Percentiles rank a stretch among this genome's conserved stretches.
Evolutionary conservation across 1,140 invertebrate species (phyloP).

Genomic region (Brachionus manjavacas): DNA sequence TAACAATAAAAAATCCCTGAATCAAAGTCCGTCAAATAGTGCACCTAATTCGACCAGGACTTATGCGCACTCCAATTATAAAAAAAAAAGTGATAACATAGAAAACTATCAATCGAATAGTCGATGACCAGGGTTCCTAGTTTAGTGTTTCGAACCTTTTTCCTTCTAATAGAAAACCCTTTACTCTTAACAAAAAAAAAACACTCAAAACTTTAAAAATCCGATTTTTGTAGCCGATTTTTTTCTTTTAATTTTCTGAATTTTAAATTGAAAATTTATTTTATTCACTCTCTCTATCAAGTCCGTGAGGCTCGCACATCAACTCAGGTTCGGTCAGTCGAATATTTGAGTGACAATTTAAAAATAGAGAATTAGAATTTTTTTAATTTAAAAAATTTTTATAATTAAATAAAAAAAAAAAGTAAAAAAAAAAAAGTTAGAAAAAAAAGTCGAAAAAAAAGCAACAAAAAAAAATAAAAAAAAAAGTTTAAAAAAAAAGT

Average conservation of each 20-base stretch:
- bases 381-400: neutral
- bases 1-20: neutral
- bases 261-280: constrained; percentile 15
- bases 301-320: neutral
- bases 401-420: neutral
- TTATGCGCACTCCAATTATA: neutral
- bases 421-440: neutral
- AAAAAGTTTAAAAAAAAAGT: neutral
- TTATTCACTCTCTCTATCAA: neutral
- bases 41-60: neutral
- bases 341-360: neutral
- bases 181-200: constrained; percentile 14
- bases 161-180: neutral
- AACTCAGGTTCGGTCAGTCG: neutral
- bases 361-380: constrained; percentile 24
- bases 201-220: neutral
- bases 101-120: constrained; percentile 34
- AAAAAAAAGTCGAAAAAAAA: neutral
- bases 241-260: constrained; percentile 16
- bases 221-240: constrained; percentile 28
- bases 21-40: neutral
- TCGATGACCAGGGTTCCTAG: neutral
- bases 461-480: neutral
- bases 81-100: constrained; percentile 23
- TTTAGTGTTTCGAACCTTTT: neutral